Evolutionary conservation across 2,888 invertebrate species (phyloP).

Genomic region (Leucophora obtusa): DNA sequence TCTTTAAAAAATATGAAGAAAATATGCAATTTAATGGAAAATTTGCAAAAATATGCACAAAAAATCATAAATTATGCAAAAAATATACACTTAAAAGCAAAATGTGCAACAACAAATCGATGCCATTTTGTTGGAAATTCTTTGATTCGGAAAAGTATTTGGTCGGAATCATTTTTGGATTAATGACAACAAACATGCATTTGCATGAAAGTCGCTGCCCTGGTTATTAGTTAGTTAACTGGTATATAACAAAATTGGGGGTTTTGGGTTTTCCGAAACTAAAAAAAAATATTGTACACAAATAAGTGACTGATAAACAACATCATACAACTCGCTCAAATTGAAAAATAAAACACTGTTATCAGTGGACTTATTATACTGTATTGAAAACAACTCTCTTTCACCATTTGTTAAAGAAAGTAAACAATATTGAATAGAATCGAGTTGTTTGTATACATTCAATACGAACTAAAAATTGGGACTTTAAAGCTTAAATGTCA

Average conservation of each 20-base stretch:
- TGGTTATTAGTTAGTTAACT: neutral
- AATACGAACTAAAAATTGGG: neutral
- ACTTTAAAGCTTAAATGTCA: slow-evolving; percentile 43
- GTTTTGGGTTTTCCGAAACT: slow-evolving; percentile 26
- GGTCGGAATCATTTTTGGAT: too few species aligned
- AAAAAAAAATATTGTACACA: neutral
- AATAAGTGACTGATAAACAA: slow-evolving; percentile 4
- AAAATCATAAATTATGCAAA: too few species aligned
- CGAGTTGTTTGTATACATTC: neutral
- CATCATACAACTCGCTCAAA: slow-evolving; percentile 17
- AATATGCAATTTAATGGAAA: too few species aligned
- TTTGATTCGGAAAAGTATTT: too few species aligned
- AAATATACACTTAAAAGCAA: too few species aligned
- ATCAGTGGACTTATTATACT: neutral
- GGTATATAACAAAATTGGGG: neutral
- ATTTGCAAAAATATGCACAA: too few species aligned
- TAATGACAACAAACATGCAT: too few species aligned
- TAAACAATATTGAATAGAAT: neutral
- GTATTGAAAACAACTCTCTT: slow-evolving; percentile 13
- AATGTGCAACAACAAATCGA: too few species aligned
- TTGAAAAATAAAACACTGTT: slow-evolving; percentile 3
- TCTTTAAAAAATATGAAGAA: too few species aligned
- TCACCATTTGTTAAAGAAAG: neutral
- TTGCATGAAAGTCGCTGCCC: too few species aligned
- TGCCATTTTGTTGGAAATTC: too few species aligned